A percentile compares a stretch with the other conserved stretches of the same genome.
Evolutionary conservation across 2,797 vertebrate species (phyloP).

Genomic region (Rhinichthys osculus): DNA sequence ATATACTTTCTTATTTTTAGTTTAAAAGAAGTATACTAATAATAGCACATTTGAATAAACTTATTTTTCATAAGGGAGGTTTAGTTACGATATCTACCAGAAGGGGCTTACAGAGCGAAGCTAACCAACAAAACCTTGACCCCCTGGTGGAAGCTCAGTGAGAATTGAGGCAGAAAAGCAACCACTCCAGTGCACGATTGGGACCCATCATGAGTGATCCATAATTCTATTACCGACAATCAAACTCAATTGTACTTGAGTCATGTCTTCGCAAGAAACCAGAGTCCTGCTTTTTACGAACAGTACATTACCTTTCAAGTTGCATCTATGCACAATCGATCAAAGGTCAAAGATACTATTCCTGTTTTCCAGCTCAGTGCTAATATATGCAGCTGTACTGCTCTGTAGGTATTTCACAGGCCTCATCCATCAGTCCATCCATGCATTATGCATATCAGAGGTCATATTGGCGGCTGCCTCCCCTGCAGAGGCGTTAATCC

Average conservation of each 20-base stretch:
- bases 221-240: conserved; percentile 54
- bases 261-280: conserved; percentile 45
- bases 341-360: conserved; percentile 59
- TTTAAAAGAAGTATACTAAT: too few species aligned
- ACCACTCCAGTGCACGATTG: background rate
- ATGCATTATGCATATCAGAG: conserved; percentile 67
- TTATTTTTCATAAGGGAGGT: background rate
- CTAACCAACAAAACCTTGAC: conserved; percentile 13
- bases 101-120: background rate
- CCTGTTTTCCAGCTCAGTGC: conserved; percentile 54
- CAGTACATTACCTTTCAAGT: conserved; percentile 58
- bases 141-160: background rate
- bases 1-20: too few species aligned
- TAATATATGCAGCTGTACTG: conserved; percentile 60
- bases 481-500: conserved; percentile 62
- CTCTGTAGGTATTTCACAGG: conserved; percentile 60
- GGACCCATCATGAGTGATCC: conserved; percentile 55
- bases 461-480: conserved; percentile 61
- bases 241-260: conserved; percentile 57
- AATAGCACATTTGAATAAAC: too few species aligned
- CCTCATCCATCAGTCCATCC: conserved; percentile 66
- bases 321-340: conserved; percentile 60
- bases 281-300: conserved; percentile 49
- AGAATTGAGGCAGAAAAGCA: conserved; percentile 19
- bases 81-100: background rate